A percentile compares a stretch with the other conserved stretches of the same genome.
These are phyloP conservation scores for Erebia epiphron DNA, from an alignment of 2,888 invertebrate genomes.

Conservation along the genomic window DNA sequence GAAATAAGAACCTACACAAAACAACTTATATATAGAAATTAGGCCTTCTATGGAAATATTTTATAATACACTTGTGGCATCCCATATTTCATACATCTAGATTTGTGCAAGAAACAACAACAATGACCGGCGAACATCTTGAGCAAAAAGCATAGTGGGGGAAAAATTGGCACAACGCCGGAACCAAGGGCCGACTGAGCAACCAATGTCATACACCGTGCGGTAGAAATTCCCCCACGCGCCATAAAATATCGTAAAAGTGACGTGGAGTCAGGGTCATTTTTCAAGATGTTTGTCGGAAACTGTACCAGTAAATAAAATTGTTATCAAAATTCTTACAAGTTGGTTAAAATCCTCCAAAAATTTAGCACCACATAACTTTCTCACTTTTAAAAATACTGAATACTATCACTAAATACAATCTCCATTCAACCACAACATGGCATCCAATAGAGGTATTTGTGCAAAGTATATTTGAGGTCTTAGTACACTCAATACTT, in stretches of 20 bases:
- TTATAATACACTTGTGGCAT: constrained; percentile 16
- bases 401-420: constrained; percentile 41
- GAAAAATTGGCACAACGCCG: too few relatives aligned
- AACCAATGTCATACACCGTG: too few relatives aligned
- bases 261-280: too few relatives aligned
- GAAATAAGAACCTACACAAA: constrained; percentile 6
- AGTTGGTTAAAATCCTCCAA: constrained; percentile 76
- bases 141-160: too few relatives aligned
- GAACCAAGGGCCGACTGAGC: too few relatives aligned
- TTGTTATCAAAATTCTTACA: constrained; percentile 70
- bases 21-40: constrained; percentile 21
- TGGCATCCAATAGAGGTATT: constrained; percentile 7
- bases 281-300: too few relatives aligned
- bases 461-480: constrained; percentile 2
- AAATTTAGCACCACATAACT: constrained; percentile 82
- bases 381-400: constrained; percentile 67
- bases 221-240: too few relatives aligned
- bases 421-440: constrained; percentile 18
- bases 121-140: constrained; percentile 30
- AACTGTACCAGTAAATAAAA: constrained; percentile 52
- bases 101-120: constrained; percentile 58
- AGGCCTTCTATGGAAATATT: constrained; percentile 29
- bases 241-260: too few relatives aligned
- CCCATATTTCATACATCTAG: constrained; percentile 17
- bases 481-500: not conserved